phyloP scores from a whole-genome alignment of 2,113 vertebrate genomes.

The Otolemur garnettii region DNA sequence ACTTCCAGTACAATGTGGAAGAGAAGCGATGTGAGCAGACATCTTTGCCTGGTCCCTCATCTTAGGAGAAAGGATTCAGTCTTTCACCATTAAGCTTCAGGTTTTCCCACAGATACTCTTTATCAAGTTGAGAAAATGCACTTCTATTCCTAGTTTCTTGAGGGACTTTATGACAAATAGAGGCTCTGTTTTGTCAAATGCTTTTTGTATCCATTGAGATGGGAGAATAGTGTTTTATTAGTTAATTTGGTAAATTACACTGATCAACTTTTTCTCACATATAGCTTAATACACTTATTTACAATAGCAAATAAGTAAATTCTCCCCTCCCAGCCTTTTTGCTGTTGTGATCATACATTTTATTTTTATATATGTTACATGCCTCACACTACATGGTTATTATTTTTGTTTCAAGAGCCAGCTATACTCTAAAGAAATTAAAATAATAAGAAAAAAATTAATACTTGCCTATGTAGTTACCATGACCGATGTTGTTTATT shows the following conservation, averaged over 20 bases:
- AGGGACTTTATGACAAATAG: not conserved
- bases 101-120: not conserved
- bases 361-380: not conserved
- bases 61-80: not conserved
- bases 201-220: not conserved
- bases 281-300: not conserved
- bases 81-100: not conserved
- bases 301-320: too few relatives aligned
- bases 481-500: not conserved
- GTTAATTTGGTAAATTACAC: not conserved
- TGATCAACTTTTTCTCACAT: not conserved
- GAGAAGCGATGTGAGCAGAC: accelerated
- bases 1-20: not conserved
- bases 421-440: not conserved
- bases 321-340: not conserved
- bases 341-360: not conserved
- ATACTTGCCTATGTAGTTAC: not conserved
- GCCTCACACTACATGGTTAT: not conserved
- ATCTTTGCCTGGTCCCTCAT: not conserved
- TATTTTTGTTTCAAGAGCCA: not conserved
- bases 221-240: not conserved
- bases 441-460: not conserved
- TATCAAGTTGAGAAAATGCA: not conserved
- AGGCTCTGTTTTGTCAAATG: not conserved
- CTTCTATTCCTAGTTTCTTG: not conserved